phyloP scores from a whole-genome alignment of 2,797 vertebrate genomes.

The Cynodonichthys magdalenae region DNA sequence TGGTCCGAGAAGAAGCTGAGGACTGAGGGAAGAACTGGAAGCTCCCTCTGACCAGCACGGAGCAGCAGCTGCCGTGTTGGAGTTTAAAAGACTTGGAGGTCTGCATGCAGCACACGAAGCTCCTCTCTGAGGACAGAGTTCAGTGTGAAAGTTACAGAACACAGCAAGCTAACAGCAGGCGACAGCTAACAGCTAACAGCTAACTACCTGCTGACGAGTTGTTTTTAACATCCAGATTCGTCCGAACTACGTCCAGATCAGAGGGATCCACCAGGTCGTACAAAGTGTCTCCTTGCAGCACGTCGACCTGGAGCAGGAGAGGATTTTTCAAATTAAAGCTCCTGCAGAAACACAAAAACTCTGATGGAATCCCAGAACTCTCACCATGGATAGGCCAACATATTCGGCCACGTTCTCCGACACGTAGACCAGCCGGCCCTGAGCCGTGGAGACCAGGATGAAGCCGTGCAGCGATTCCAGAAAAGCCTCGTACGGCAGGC shows the following conservation, averaged over 20 bases:
- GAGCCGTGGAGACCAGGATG: constrained; percentile 76
- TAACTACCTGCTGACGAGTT: constrained; percentile 70
- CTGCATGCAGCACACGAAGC: constrained; percentile 82
- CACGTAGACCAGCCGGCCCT: constrained; percentile 84
- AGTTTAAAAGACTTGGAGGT: constrained; percentile 82
- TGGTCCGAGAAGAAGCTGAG: not conserved
- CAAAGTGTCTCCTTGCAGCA: constrained; percentile 22
- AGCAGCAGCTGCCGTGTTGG: constrained; percentile 70
- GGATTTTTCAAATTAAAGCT: not conserved
- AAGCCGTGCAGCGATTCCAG: constrained; percentile 85
- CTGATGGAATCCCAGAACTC: constrained; percentile 21
- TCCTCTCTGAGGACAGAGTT: constrained; percentile 75
- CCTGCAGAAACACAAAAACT: no score
- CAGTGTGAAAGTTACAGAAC: no score
- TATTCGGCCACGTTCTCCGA: constrained; percentile 85
- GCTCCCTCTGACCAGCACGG: constrained; percentile 76
- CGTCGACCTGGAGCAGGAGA: constrained; percentile 14
- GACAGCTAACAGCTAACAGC: no score
- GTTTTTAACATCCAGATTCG: constrained; percentile 67
- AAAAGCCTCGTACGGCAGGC: constrained; percentile 70
- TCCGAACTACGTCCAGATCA: constrained; percentile 54
- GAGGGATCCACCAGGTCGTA: constrained; percentile 46
- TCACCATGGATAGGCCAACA: constrained; percentile 87
- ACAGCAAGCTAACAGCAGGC: no score
- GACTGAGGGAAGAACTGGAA: constrained; percentile 51